phyloP scores from a whole-genome alignment of 2,113 vertebrate genomes.

The Cynocephalus volans region DNA sequence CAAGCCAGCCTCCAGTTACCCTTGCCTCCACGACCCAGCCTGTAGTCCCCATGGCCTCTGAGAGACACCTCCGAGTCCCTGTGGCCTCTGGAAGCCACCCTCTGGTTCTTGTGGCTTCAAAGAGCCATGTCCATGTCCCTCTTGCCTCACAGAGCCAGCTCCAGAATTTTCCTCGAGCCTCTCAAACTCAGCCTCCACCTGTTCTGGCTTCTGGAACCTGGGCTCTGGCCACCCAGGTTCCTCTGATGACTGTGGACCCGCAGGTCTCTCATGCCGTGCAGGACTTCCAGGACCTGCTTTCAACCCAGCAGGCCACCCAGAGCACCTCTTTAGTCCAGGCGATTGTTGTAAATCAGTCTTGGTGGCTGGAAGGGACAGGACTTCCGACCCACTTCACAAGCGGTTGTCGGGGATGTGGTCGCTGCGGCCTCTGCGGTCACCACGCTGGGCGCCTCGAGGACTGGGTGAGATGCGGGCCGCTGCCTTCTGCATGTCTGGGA shows the following conservation, averaged over 20 bases:
- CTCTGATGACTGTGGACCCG: background rate
- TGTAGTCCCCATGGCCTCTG: no score
- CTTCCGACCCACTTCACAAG: slow-evolving; percentile 60
- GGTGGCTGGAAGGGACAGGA: no score
- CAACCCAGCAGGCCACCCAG: background rate
- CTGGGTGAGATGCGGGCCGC: slow-evolving; percentile 54
- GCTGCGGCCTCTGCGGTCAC: background rate
- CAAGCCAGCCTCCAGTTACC: no score
- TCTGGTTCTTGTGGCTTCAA: no score
- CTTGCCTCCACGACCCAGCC: no score
- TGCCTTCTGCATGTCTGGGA: background rate
- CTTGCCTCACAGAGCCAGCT: background rate
- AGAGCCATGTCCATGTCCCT: no score
- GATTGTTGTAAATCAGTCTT: background rate
- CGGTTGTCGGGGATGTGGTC: background rate
- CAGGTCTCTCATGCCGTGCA: rapidly evolving
- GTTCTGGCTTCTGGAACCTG: background rate
- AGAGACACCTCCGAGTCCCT: background rate
- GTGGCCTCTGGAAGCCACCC: background rate
- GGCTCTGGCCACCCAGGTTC: no score
- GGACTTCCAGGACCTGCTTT: background rate
- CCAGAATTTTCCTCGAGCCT: background rate
- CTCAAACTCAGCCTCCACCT: background rate
- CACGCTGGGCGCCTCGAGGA: slow-evolving; percentile 7
- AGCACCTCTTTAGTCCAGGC: background rate